Evolutionary conservation across 1,140 invertebrate species (phyloP).

Genomic region (roundworm (Caenorhabditis elegans)): DNA sequence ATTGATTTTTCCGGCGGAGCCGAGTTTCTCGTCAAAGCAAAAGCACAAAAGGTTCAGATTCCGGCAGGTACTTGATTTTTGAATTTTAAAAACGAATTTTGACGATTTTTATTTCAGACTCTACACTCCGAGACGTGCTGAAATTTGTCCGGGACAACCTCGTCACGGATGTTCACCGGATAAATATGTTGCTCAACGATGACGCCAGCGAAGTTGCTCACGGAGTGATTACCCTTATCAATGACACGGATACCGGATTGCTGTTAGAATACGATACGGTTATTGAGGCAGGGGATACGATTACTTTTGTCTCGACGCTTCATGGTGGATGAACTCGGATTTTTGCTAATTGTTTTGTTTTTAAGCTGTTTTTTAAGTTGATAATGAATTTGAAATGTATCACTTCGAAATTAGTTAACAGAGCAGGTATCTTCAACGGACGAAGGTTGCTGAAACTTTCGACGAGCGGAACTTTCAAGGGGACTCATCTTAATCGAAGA

Average conservation of each 20-base stretch:
- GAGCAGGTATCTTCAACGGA: too few relatives aligned
- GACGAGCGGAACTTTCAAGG: too few relatives aligned
- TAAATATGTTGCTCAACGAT: background rate
- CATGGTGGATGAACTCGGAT: background rate
- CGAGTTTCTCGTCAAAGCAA: background rate
- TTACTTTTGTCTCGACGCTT: background rate
- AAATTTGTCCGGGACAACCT: slow-evolving; percentile 10
- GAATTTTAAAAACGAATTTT: background rate
- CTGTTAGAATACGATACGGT: background rate
- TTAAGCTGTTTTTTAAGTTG: too few relatives aligned
- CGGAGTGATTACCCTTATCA: background rate
- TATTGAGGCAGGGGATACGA: background rate
- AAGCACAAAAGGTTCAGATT: slow-evolving; percentile 9
- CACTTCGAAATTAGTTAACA: too few relatives aligned
- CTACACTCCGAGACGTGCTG: background rate
- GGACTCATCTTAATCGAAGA: too few relatives aligned
- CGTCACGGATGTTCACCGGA: background rate
- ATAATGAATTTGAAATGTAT: too few relatives aligned
- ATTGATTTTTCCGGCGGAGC: slow-evolving; percentile 13
- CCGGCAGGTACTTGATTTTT: background rate
- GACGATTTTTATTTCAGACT: background rate
- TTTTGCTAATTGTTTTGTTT: too few relatives aligned
- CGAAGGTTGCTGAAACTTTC: too few relatives aligned
- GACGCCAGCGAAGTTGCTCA: slow-evolving; percentile 7
- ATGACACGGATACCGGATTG: background rate